phyloP scores from a whole-genome alignment of 1,140 invertebrate genomes.

The Bathynomus jamesi region DNA sequence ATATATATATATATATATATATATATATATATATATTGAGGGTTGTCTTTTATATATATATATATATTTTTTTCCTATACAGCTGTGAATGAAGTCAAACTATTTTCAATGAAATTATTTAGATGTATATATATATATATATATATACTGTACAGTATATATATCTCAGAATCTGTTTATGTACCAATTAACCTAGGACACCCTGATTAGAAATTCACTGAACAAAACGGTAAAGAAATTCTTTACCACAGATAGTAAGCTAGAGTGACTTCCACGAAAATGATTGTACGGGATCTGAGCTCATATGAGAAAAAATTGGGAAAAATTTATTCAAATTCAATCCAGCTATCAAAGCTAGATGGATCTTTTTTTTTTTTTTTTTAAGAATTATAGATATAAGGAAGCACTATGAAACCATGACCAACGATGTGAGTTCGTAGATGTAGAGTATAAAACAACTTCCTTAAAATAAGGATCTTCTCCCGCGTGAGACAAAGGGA shows the following conservation, averaged over 20 bases:
- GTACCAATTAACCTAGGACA: too few relatives aligned
- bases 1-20: slow-evolving; percentile 3
- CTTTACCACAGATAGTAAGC: not conserved
- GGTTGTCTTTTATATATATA: slow-evolving; percentile 3
- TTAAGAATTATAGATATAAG: not conserved
- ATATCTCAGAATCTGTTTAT: too few relatives aligned
- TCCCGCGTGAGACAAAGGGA: too few relatives aligned
- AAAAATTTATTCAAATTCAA: not conserved
- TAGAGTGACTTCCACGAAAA: not conserved
- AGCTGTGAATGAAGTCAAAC: too few relatives aligned
- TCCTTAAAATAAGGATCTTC: too few relatives aligned
- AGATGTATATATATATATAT: slow-evolving; percentile 1
- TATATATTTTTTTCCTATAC: not conserved
- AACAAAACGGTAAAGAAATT: too few relatives aligned
- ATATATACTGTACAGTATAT: not conserved
- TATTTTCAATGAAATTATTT: too few relatives aligned
- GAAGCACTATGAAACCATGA: not conserved
- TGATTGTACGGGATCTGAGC: not conserved
- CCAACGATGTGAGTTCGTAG: not conserved
- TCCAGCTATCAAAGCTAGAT: not conserved
- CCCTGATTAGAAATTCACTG: too few relatives aligned
- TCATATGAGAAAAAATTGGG: not conserved
- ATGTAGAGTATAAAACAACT: not conserved
- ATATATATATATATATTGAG: slow-evolving; percentile 3
- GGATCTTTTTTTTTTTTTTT: too few relatives aligned